A percentile compares a stretch with the other conserved stretches of the same genome.
These are phyloP conservation scores for Malachius bipustulatus DNA, from an alignment of 2,888 invertebrate species.

Conservation along the genomic window DNA sequence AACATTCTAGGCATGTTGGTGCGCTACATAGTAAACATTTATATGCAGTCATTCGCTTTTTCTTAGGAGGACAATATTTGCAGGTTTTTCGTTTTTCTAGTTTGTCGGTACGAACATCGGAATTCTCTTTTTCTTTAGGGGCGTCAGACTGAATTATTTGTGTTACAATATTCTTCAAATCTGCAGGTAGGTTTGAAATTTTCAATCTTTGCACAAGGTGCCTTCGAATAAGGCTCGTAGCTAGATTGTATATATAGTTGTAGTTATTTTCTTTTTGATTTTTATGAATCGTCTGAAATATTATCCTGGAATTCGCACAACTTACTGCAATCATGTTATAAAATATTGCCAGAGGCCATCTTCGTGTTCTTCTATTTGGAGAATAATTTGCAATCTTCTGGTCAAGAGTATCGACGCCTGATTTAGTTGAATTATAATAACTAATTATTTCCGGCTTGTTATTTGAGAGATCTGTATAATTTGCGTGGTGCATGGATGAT, in stretches of 20 bases:
- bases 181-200: not conserved
- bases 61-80: not conserved
- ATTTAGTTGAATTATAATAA: constrained; percentile 2
- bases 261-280: constrained; percentile 3
- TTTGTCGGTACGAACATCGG: constrained; percentile 1
- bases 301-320: constrained; percentile 2
- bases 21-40: constrained; percentile 1
- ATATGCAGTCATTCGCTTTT: constrained; percentile 3
- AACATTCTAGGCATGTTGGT: not conserved
- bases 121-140: not conserved
- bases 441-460: constrained; percentile 3
- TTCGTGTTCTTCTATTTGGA: constrained; percentile 2
- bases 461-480: not conserved
- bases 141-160: constrained; percentile 1
- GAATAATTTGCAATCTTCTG: constrained; percentile 4
- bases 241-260: constrained; percentile 4
- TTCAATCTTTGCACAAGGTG: not conserved
- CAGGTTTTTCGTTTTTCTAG: constrained; percentile 1
- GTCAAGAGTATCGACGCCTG: constrained; percentile 1
- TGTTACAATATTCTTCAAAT: not conserved
- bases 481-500: constrained; percentile 2
- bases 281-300: not conserved
- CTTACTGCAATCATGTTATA: constrained; percentile 3
- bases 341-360: constrained; percentile 4
- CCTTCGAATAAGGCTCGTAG: constrained; percentile 3